Evolutionary conservation across 2,888 invertebrate genomes (phyloP), one percentile per base, ranked within the genome.

Genomic region (Cepaea hortensis): DNA sequence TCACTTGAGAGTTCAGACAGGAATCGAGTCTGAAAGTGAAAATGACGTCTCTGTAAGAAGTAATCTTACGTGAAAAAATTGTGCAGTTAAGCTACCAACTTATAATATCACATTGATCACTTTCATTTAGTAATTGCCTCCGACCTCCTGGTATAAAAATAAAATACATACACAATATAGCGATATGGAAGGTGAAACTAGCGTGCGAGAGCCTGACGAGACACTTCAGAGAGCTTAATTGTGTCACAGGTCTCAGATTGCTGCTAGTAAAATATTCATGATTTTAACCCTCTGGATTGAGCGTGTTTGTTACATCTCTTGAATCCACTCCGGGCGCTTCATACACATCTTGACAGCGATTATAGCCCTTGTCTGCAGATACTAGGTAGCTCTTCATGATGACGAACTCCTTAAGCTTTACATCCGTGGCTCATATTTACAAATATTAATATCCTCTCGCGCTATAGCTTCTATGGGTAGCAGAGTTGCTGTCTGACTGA

Each of bases 341-440:
- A 76, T 50, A 76, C 48, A 76, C 76, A 76, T 76, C 76, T 76
- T 76, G 50, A 76, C 76, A 50, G 48, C 50, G 76, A 50, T 50
- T 20, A 76, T 9, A 50, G 23, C 50, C 2, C 46, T n/a, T 61
- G 55, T 20, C 15, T 55, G 61, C 62, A 55, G 35, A 46, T n/a
- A 79, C 11, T 7, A 50, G 46, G n/a, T 6, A 77, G 9, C 4
- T 55, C 15, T 35, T 5, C 35, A 6, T 46, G 46, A 73, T 13
- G n/a, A 68, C 68, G 13, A n/a, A 68, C 18, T 68, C 5, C n/a
- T 68, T n/a, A 18, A 68, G 68, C 68, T n/a, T 15, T 68, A 15
- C 13, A 68, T 68, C 68, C n/a, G 68, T 68, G 18, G 68, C 68
- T n/a, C 18, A 68, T 68, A n/a, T 11, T 68, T 68, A 68, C 20